Evolutionary conservation across 2,113 vertebrate genomes (phyloP).

Genomic region (Murina feae): DNA sequence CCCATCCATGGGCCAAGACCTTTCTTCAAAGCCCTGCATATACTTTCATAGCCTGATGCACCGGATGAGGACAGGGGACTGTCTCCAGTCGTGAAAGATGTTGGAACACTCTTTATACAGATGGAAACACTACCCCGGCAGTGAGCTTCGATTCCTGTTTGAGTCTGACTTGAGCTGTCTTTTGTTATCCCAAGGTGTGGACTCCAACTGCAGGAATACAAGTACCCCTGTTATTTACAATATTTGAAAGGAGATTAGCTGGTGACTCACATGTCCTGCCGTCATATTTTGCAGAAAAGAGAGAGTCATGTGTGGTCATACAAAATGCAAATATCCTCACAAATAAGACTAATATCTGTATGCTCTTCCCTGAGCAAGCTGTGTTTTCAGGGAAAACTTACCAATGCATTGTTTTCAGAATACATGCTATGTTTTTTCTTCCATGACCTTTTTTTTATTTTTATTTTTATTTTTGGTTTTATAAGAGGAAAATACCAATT

Average conservation of each 20-base stretch:
- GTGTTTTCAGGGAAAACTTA: neutral
- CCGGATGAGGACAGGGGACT: constrained; percentile 62
- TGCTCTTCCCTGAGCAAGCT: constrained; percentile 17
- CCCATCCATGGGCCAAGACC: constrained; percentile 41
- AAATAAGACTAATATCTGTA: constrained; percentile 25
- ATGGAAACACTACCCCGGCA: constrained; percentile 51
- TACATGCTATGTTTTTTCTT: neutral
- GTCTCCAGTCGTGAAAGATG: constrained; percentile 63
- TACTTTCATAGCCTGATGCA: constrained; percentile 73
- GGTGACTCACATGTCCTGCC: neutral
- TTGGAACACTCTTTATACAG: constrained; percentile 56
- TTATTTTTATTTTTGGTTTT: neutral
- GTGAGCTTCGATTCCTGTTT: constrained; percentile 29
- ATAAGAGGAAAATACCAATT: neutral
- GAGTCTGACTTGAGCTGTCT: constrained; percentile 38
- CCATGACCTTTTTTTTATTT: neutral
- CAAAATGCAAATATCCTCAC: constrained; percentile 9
- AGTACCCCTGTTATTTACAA: neutral
- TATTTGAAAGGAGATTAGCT: constrained; percentile 53
- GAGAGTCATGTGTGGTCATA: neutral
- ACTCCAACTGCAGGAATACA: neutral
- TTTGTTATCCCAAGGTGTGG: constrained; percentile 45
- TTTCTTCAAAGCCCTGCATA: constrained; percentile 70
- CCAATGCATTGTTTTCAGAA: neutral
- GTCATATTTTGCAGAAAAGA: neutral